phyloP scores from a whole-genome alignment of 2,888 invertebrate genomes.

The Sesia bembeciformis region DNA sequence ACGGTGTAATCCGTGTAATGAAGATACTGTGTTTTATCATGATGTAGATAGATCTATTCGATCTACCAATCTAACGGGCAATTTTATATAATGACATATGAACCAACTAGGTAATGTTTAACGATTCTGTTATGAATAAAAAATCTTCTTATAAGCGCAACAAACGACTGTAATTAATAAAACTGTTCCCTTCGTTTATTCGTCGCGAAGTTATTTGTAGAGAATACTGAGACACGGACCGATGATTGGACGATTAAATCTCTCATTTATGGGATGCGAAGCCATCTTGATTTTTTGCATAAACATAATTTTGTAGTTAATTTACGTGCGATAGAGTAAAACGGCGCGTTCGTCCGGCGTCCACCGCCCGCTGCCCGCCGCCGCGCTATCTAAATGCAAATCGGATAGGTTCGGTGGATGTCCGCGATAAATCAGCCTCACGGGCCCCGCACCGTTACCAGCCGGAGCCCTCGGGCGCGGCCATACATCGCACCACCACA shows the following conservation, averaged over 20 bases:
- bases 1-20: no score
- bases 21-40: no score
- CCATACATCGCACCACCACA: conserved; percentile 17
- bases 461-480: conserved; percentile 28
- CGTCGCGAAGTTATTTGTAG: conserved; percentile 16
- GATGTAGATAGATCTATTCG: no score
- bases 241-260: conserved; percentile 42
- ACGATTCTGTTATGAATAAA: no score
- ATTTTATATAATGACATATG: no score
- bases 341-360: conserved; percentile 17
- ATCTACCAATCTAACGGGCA: no score
- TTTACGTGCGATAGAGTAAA: conserved; percentile 56
- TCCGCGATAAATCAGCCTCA: conserved; percentile 65
- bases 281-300: conserved; percentile 28
- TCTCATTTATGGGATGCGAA: conserved; percentile 39
- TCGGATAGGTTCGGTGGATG: conserved; percentile 69
- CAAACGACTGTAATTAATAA: background rate
- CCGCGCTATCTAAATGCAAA: conserved; percentile 71
- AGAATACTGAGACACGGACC: conserved; percentile 22
- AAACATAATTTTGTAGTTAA: conserved; percentile 56
- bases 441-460: conserved; percentile 46
- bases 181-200: conserved; percentile 7
- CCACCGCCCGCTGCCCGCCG: conserved; percentile 20
- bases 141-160: background rate
- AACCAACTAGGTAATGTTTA: no score